phyloP scores from a whole-genome alignment of 2,113 vertebrate genomes.

The Vicugna pacos region DNA sequence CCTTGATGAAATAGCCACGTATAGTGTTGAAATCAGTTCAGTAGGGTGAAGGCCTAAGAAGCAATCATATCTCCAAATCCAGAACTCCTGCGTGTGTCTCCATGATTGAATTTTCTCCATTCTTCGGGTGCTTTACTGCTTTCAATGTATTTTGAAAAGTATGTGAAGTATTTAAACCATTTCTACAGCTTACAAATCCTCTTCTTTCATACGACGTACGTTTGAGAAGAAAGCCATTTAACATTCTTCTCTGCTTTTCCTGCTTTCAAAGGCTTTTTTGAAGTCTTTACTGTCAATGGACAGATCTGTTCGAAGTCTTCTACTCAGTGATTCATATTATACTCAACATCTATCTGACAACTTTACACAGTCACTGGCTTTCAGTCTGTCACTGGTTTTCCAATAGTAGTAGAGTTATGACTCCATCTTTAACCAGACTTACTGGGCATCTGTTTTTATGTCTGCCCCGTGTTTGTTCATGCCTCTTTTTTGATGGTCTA shows the following conservation, averaged over 20 bases:
- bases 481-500: neutral
- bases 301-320: neutral
- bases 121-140: neutral
- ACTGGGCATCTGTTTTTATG: neutral
- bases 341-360: neutral
- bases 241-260: neutral
- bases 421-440: neutral
- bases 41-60: neutral
- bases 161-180: neutral
- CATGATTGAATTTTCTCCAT: neutral
- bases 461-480: neutral
- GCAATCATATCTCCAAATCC: neutral
- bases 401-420: neutral
- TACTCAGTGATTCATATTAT: neutral
- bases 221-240: neutral
- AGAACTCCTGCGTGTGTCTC: neutral
- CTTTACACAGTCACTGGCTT: neutral
- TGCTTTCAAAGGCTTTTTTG: neutral
- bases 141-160: conserved; percentile 32
- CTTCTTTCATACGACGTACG: neutral
- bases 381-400: neutral
- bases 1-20: conserved; percentile 28
- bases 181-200: neutral
- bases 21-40: conserved; percentile 44
- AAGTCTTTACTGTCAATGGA: neutral